phyloP scores from a whole-genome alignment of 2,888 invertebrate genomes.

The Caenorhabditis becei region DNA sequence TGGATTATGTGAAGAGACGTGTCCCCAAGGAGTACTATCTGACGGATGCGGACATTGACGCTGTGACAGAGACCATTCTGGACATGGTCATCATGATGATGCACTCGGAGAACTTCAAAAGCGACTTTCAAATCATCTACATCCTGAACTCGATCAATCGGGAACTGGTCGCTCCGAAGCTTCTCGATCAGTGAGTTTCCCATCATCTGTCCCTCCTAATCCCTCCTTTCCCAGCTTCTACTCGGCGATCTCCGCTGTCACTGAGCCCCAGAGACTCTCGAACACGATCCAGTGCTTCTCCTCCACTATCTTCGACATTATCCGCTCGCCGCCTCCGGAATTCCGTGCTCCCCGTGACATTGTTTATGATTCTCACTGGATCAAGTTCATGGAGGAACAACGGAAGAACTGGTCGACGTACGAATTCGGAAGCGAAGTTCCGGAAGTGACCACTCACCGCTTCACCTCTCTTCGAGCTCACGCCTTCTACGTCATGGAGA shows the following conservation, averaged over 20 bases:
- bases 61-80: slow-evolving; percentile 15
- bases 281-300: slow-evolving; percentile 28
- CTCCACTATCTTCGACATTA: slow-evolving; percentile 29
- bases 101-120: slow-evolving; percentile 8
- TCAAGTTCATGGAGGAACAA: slow-evolving; percentile 40
- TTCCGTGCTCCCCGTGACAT: slow-evolving; percentile 31
- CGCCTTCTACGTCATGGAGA: slow-evolving; percentile 65
- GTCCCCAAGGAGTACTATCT: slow-evolving; percentile 60
- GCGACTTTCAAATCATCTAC: slow-evolving; percentile 29
- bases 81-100: slow-evolving; percentile 40
- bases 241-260: slow-evolving; percentile 41
- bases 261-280: slow-evolving; percentile 45
- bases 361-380: slow-evolving; percentile 28
- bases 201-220: not conserved
- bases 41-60: slow-evolving; percentile 61
- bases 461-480: slow-evolving; percentile 52
- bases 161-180: slow-evolving; percentile 61
- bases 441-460: slow-evolving; percentile 12
- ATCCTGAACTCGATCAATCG: slow-evolving; percentile 58
- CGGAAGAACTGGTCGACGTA: slow-evolving; percentile 37
- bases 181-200: slow-evolving; percentile 65
- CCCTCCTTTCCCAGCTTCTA: slow-evolving; percentile 36
- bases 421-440: slow-evolving; percentile 21
- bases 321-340: slow-evolving; percentile 23
- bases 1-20: slow-evolving; percentile 39